Percentiles rank a stretch among this genome's conserved stretches.
Conservation (phyloP, 2,797 vertebrate species). For the Mionectes olivaceus region DNA sequence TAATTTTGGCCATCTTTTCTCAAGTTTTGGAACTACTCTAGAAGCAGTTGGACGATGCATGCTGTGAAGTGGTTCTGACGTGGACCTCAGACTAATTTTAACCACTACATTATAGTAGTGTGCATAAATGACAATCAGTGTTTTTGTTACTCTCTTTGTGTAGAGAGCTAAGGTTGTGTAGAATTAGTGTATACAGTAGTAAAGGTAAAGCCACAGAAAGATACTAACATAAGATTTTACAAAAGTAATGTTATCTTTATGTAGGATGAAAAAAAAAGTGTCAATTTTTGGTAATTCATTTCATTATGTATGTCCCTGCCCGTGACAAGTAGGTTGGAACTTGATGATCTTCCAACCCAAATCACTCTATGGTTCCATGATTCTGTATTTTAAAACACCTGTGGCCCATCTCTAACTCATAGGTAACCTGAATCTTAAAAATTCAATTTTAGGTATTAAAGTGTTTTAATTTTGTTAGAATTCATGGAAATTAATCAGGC, state of each 20-base stretch:
- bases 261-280: slow-evolving; percentile 50
- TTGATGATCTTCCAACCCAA: background rate
- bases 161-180: slow-evolving; percentile 74
- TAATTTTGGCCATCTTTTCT: slow-evolving; percentile 82
- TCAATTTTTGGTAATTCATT: slow-evolving; percentile 55
- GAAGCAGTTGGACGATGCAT: slow-evolving; percentile 52
- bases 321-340: background rate
- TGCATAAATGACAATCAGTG: slow-evolving; percentile 82
- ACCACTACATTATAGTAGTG: slow-evolving; percentile 85
- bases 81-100: slow-evolving; percentile 76
- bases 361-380: background rate
- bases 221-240: slow-evolving; percentile 64
- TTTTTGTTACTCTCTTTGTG: slow-evolving; percentile 75
- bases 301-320: slow-evolving; percentile 1
- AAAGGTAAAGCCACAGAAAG: slow-evolving; percentile 74
- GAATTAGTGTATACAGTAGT: slow-evolving; percentile 66
- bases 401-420: slow-evolving; percentile 54
- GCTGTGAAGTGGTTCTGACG: slow-evolving; percentile 74
- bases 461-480: slow-evolving; percentile 51
- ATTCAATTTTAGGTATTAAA: slow-evolving; percentile 61
- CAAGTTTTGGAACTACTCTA: slow-evolving; percentile 68
- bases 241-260: slow-evolving; percentile 65
- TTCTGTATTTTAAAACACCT: background rate
- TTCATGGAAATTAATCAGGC: slow-evolving; percentile 66
- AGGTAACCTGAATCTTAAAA: slow-evolving; percentile 51